These are phyloP conservation scores for Drosophila diplacantha DNA, from an alignment of 2,888 invertebrate species.

Conservation along the genomic window DNA sequence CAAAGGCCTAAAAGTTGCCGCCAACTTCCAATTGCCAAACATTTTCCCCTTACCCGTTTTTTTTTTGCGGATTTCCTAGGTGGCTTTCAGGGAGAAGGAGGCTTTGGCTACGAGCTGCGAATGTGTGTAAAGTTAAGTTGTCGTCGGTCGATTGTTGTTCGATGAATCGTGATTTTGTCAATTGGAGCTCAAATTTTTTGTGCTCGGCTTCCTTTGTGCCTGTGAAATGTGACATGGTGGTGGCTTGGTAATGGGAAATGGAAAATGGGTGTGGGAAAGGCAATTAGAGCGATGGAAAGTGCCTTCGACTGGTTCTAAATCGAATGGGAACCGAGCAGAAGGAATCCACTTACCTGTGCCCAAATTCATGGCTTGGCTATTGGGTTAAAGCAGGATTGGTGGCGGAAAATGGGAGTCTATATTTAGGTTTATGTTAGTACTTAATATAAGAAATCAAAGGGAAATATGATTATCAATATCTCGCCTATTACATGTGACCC, in stretches of 20 bases:
- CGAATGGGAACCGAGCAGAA: constrained; percentile 11
- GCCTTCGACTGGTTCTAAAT: constrained; percentile 25
- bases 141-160: constrained; percentile 50
- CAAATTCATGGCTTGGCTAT: neutral
- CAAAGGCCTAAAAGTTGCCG: constrained; percentile 61
- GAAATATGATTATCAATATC: neutral
- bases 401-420: too few relatives aligned
- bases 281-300: constrained; percentile 45
- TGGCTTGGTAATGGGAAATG: constrained; percentile 29
- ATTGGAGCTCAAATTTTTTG: constrained; percentile 41
- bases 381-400: neutral
- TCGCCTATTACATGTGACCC: neutral
- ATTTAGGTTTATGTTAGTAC: too few relatives aligned
- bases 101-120: constrained; percentile 29
- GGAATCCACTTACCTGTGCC: constrained; percentile 15
- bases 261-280: constrained; percentile 41
- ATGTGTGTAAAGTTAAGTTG: constrained; percentile 67
- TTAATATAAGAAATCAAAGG: neutral
- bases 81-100: constrained; percentile 11
- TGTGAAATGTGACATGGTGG: constrained; percentile 33
- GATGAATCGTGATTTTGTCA: constrained; percentile 57
- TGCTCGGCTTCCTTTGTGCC: constrained; percentile 21
- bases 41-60: constrained; percentile 30
- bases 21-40: constrained; percentile 41
- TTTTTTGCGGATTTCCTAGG: constrained; percentile 14